Conservation (phyloP, 2,888 invertebrate species). For the Agrotis ipsilon region DNA sequence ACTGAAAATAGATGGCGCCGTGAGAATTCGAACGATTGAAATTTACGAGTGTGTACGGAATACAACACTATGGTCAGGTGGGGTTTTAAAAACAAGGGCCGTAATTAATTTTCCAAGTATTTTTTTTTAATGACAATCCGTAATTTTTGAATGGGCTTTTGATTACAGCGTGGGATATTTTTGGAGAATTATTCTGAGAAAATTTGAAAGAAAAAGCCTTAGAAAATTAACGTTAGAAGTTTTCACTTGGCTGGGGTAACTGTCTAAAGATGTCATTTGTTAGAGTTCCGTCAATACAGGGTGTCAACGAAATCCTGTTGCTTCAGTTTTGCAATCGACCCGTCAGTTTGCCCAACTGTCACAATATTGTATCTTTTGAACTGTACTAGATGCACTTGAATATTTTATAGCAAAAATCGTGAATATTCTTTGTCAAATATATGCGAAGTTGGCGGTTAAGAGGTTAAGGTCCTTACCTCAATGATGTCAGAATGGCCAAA, state of each 20-base stretch:
- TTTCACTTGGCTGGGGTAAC: not conserved
- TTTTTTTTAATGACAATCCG: not conserved
- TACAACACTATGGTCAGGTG: not conserved
- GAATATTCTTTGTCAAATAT: too few relatives aligned
- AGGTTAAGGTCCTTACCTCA: too few relatives aligned
- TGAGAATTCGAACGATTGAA: slow-evolving; percentile 6
- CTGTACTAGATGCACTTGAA: too few relatives aligned
- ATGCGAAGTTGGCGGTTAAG: too few relatives aligned
- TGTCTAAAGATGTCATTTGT: not conserved
- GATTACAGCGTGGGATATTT: not conserved
- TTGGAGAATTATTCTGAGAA: not conserved
- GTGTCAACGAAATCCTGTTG: not conserved
- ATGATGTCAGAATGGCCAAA: too few relatives aligned
- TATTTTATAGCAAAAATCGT: too few relatives aligned
- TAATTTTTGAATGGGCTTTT: slow-evolving; percentile 1
- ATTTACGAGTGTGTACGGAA: slow-evolving; percentile 31
- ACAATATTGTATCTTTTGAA: not conserved
- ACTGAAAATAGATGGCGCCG: slow-evolving; percentile 33
- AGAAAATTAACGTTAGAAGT: not conserved
- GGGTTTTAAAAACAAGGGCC: not conserved
- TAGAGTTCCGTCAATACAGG: not conserved
- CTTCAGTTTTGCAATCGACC: not conserved
- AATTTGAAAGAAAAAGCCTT: not conserved
- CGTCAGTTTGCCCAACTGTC: not conserved
- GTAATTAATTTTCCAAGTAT: slow-evolving; percentile 18